Base-by-base conservation (phyloP, 1,140 invertebrate species). In the Popillia japonica region DNA sequence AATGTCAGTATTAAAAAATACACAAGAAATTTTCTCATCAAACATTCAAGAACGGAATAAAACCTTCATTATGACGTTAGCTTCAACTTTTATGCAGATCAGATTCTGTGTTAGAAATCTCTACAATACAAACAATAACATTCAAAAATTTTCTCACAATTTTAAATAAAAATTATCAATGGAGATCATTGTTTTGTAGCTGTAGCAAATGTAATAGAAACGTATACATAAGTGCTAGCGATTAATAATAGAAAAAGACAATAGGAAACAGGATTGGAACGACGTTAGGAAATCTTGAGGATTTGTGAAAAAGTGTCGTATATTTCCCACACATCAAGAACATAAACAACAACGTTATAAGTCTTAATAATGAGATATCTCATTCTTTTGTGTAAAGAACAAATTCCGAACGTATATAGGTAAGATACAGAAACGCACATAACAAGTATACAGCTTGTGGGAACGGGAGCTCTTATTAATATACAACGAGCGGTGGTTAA, bases 381-480 rank as follows among this genome's bases (percentile, higher is more conserved):
- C 48, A 55, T 55, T 55, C 48, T 55, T 55, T 55, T 55, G 48
- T 55, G 11, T 55, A 55, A 17, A 55, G 14, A 55, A 55, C 48
- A 17, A n/a, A 55, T 14, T 55, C n/a, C 48, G 17, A 17, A 55
- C 10, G 3, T 48, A 48, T 48, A 48, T 48, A n/a, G 10, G 44
- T n/a, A 9, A n/a, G 44, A 17, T 14, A 55, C 17, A 17, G 17
- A 55, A 55, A 55, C 14, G 48, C 64, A 34, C n/a, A 34, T 9
- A n/a, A 23, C n/a, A 11, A 72, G 14, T 8, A 72, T 23, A 22
- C 64, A 72, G 11, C 22, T n/a, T 40, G n/a, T 85, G 83, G 81
- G 84, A 84, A 85, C 79, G 76, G 79, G 84, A 81, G 78, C 81
- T 78, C 84, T 84, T 82, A 85, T 85, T 85, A 84, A 85, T 82